Evolutionary conservation across 2,888 invertebrate species (phyloP), one percentile per base, ranked within the genome.

Genomic region (Rhodophaea formosa): DNA sequence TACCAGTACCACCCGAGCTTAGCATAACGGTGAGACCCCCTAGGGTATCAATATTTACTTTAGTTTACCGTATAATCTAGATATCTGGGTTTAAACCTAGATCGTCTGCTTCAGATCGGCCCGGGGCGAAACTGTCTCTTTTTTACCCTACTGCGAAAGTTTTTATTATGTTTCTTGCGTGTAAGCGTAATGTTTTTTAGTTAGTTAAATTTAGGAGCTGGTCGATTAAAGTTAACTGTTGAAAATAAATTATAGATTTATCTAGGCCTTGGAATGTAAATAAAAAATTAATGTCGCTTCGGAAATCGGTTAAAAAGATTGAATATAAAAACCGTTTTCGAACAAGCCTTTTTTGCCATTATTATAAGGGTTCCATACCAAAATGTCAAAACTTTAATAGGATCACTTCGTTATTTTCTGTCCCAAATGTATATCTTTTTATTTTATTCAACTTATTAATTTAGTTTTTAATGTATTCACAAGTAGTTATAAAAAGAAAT

Each of bases 41-140:
- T 30, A 30, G 12, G 49, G 51, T 44, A 23, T 23, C 49, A n/a
- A 35, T 59, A 51, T 59, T 59, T 59, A 59, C 58, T 55, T 55
- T 30, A 43, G 54, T 49, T 44, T 51, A 44, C 55, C 30, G 46
- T 59, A 35, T 51, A 59, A 59, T 59, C 54, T 59, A 59, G 32
- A 42, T 35, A 39, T 39, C 39, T 39, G 12, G 39, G 6, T 35
- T 39, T 35, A 17, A 35, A 51, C 51, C 15, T 56, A 39, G 39
- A 62, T 49, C 60, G 62, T 58, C 55, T 55, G 58, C 60, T 57
- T 57, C 49, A 51, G 42, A 56, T 55, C 44, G 23, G 52, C 57
- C 51, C 43, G 32, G 8, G 56, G 62, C 53, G 8, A 15, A 52
- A 51, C 54, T 45, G 53, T 58, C 60, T 62, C 57, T 60, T 56